Base-by-base conservation (phyloP, 2,888 invertebrate species). In the Nephrotoma flavescens region DNA sequence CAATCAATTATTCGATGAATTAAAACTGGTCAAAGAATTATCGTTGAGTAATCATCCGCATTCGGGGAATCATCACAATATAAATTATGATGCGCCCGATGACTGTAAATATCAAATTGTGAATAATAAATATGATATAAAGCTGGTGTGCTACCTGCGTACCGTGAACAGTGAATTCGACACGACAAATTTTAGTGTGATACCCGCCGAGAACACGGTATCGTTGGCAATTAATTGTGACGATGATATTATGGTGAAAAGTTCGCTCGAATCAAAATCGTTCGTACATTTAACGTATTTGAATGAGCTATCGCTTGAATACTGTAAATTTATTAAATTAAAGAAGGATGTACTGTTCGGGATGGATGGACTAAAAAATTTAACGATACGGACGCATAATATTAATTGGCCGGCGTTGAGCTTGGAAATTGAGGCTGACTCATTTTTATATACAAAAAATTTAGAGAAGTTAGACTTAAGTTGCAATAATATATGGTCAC, bases 151-250 rank as follows among this genome's bases (percentile, higher is more conserved):
- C 92, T 94, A 96, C 92, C 93, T 97, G 89, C 93, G 97, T 89
- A 95, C 96, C 86, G 96, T 97, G 90, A 96, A 97, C 92, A 96
- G 96, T 92, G 97, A 96, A 91, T 96, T 95, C 90, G 97, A 96
- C 91, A 96, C 96, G 88, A 97, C 96, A 47, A 97, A 97, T 92
- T 96, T 97, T 90, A 96, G 96, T 92, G 96, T 96, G 86, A 96
- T 97, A 88, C 96, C 96, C 85, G 94, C 96, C 12, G 96, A 97
- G 90, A 95, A 96, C 90, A 97, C 97, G 31, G 95, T 95, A 42
- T 95, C 95, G 5, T 92, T 97, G 87, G 93, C 94, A 89, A 95
- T 97, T 90, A 94, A 95, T 90, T 97, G 95, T 92, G 96, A 96
- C 90, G 95, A 96, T 90, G 95, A 95, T 89, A 94, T 96, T 89